Percentiles rank a stretch among this genome's conserved stretches.
These are phyloP conservation scores for Perca schrenkii DNA, from an alignment of 2,113 vertebrate genomes.

Conservation along the genomic window DNA sequence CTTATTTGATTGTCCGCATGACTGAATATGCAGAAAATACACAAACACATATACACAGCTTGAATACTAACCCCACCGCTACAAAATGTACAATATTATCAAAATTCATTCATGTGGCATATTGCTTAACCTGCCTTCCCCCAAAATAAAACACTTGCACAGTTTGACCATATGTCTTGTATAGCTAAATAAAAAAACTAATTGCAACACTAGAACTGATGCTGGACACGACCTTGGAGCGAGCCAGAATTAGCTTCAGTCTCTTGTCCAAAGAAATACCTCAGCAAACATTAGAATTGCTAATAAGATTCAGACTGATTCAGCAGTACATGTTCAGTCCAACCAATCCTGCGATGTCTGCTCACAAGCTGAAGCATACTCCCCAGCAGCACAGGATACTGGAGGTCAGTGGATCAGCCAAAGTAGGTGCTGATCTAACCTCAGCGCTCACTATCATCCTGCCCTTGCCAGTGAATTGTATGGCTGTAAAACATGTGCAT, in stretches of 20 bases:
- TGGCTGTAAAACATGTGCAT: constrained; percentile 44
- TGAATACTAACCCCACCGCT: not conserved
- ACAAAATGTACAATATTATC: not conserved
- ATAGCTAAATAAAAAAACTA: constrained; percentile 1
- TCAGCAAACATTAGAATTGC: constrained; percentile 42
- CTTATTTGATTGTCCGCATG: not conserved
- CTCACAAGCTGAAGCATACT: not conserved
- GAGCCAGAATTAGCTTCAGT: constrained; percentile 2
- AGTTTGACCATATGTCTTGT: not conserved
- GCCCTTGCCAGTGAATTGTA: constrained; percentile 28
- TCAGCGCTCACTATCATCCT: constrained; percentile 28
- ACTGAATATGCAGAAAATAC: not conserved
- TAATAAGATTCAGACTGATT: constrained; percentile 44
- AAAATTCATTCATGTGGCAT: not conserved
- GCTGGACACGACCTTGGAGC: constrained; percentile 22
- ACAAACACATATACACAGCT: not conserved
- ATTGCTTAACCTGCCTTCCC: not conserved
- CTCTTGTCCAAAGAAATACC: constrained; percentile 12
- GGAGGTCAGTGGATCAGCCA: constrained; percentile 40
- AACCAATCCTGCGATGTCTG: not conserved
- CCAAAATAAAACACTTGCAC: not conserved
- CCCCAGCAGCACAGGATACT: constrained; percentile 10
- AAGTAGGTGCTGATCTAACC: constrained; percentile 30
- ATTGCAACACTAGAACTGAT: constrained; percentile 22
- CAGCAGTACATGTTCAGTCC: not conserved